Base-by-base conservation (phyloP, 1,140 invertebrate species). In the Diorhabda elongata region DNA sequence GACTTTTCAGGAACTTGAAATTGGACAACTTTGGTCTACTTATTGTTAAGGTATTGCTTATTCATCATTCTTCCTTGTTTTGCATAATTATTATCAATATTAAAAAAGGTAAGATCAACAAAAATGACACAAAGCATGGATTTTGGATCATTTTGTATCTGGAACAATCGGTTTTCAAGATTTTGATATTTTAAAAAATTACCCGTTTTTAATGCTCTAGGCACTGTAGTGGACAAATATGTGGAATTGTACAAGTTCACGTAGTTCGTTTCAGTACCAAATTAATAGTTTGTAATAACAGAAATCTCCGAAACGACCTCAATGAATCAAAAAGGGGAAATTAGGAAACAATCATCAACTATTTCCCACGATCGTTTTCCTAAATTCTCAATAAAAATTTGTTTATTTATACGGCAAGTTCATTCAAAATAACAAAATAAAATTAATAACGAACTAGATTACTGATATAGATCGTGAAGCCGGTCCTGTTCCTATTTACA, bases 141-240 rank as follows among this genome's bases (percentile, higher is more conserved):
- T 7, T 56, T 56, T n/a, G 6, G 52, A 6, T 60, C 58, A 7
- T 60, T 60, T 60, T 6, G 26, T 60, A n/a, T 9, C 26, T 26
- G 26, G 1, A 26, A 26, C 26, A 26, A 26, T 26, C 26, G 26
- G 26, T 26, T 26, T 26, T 26, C 26, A 26, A 26, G 26, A 26
- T 26, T 26, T 26, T 26, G 26, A 26, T 26, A 26, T 26, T 26
- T 26, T 26, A 26, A 26, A 26, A 26, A 26, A 26, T 26, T 26
- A 26, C 26, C 26, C 26, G 26, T 41, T 9, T 60, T 60, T 26
- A 9, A 42, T 42, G 42, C 42, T 42, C 5, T 61, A 61, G 60
- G 41, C 60, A 61, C 60, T 61, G 60, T 61, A 61, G 9, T 61
- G 60, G 60, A 61, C 60, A 61, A 61, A 61, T 42, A 61, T 11